Percentiles rank a stretch among this genome's conserved stretches.
phyloP scores from a whole-genome alignment of 2,797 vertebrate genomes.

The Dromococcyx pavoninus region DNA sequence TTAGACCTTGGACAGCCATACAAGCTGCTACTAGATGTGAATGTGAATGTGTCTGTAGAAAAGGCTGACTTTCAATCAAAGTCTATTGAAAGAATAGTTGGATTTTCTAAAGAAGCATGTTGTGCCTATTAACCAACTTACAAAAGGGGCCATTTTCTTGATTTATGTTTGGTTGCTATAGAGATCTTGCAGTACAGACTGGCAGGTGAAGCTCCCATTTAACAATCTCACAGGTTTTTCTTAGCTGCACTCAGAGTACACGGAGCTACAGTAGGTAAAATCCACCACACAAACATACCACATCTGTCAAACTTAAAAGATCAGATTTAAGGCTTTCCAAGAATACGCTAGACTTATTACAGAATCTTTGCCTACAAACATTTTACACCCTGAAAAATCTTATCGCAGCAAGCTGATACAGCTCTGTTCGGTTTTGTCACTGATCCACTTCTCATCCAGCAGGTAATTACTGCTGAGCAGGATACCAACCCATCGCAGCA shows the following conservation, averaged over 20 bases:
- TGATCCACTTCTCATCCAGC: conserved; percentile 3
- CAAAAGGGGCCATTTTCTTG: conserved; percentile 91
- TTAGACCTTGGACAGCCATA: conserved; percentile 88
- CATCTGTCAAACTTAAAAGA: conserved; percentile 38
- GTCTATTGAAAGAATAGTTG: conserved; percentile 92
- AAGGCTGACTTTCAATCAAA: conserved; percentile 92
- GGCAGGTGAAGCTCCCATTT: conserved; percentile 82
- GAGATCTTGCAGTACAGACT: conserved; percentile 82
- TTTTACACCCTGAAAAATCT: conserved; percentile 28
- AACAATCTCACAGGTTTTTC: conserved; percentile 77
- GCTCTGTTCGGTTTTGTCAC: not conserved
- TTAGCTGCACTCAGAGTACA: conserved; percentile 69
- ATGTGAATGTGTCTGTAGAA: conserved; percentile 90
- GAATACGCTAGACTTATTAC: not conserved
- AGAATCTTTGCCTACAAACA: not conserved
- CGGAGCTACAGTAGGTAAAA: conserved; percentile 54
- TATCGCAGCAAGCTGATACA: not conserved
- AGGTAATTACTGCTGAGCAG: conserved; percentile 15
- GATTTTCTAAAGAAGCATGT: conserved; percentile 93
- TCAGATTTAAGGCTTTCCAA: conserved; percentile 59
- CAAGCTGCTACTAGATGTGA: conserved; percentile 92
- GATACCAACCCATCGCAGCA: not conserved
- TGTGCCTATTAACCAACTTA: conserved; percentile 95
- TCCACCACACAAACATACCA: conserved; percentile 37
- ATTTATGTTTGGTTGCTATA: conserved; percentile 90